Conservation (phyloP, 1,140 invertebrate species). For the Ceratitis capitata region DNA sequence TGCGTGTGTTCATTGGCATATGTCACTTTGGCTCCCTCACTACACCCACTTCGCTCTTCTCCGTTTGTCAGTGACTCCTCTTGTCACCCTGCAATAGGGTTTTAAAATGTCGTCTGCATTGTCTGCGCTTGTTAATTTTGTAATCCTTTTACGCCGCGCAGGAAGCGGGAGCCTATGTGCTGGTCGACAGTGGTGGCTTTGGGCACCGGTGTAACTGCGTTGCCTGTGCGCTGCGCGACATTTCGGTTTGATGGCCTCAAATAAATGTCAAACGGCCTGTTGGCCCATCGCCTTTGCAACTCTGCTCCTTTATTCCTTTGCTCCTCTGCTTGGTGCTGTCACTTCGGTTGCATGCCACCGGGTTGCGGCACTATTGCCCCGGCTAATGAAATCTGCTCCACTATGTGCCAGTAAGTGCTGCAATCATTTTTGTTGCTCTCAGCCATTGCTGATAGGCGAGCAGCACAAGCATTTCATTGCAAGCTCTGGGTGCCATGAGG, state of each 20-base stretch:
- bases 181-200: too few species aligned
- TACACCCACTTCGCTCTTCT: too few species aligned
- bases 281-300: not conserved
- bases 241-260: not conserved
- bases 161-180: not conserved
- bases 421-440: slow-evolving; percentile 15
- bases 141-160: slow-evolving; percentile 1
- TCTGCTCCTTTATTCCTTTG: too few species aligned
- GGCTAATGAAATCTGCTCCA: slow-evolving; percentile 20
- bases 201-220: not conserved
- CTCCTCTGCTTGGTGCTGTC: too few species aligned
- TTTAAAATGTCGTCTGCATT: slow-evolving; percentile 34
- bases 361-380: not conserved
- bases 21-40: not conserved
- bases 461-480: slow-evolving; percentile 20
- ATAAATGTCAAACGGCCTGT: slow-evolving; percentile 28
- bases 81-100: not conserved
- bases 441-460: not conserved
- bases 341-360: not conserved
- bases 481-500: not conserved
- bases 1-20: not conserved
- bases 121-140: slow-evolving; percentile 35
- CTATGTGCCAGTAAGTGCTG: slow-evolving; percentile 14
- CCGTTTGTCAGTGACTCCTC: not conserved
- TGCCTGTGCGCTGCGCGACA: not conserved